Base-by-base conservation (phyloP, 2,797 vertebrate genomes). In the Syngnathus rostellatus region DNA sequence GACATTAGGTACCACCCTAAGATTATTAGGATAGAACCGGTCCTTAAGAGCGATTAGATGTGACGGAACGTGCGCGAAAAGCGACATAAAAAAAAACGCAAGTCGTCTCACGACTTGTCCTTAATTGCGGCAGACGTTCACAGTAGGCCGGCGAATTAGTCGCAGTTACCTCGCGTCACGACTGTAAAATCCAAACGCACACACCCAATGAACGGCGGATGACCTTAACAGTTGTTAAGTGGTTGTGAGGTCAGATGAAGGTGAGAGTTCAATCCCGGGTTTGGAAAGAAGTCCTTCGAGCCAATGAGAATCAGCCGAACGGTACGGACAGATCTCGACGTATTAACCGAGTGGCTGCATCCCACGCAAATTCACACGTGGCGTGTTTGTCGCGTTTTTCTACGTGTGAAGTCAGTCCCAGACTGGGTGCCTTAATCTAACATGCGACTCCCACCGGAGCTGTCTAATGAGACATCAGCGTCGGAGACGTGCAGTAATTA, bases 111-210 rank as follows among this genome's bases (percentile, higher is more conserved):
- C 70, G 75, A 67, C 88, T 91, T 91, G 91, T 90, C 92, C 93
- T 95, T 98, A 97, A 97, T 97, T 94, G 92, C 92, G 93, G 93
- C 91, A 89, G 94, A 95, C 93, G 81, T 91, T 92, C 92, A 92
- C 92, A 89, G 93, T 77, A 53, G 91, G 91, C 91, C 87, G 87
- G 90, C 92, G 93, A 95, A 95, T 94, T 94, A 94, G 92, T 90
- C 16, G 93, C 92, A 90, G 91, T 92, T 94, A 91, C 92, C 88
- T 87, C 83, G 81, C 86, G 69, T 68, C 75, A 60, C 67, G 76
- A 74, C 74, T 77, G 79, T 81, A 79, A 68, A 88, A 92, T 57
- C 25, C 91, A 93, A 51, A 68, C 70, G 77, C 58, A 69, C 60
- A 72, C 31, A 31, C 31, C 1, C 70, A 43, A 51, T 9, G 68